A percentile compares a stretch with the other conserved stretches of the same genome.
Evolutionary conservation across 2,888 invertebrate species (phyloP).

Genomic region (Hipparchia semele): DNA sequence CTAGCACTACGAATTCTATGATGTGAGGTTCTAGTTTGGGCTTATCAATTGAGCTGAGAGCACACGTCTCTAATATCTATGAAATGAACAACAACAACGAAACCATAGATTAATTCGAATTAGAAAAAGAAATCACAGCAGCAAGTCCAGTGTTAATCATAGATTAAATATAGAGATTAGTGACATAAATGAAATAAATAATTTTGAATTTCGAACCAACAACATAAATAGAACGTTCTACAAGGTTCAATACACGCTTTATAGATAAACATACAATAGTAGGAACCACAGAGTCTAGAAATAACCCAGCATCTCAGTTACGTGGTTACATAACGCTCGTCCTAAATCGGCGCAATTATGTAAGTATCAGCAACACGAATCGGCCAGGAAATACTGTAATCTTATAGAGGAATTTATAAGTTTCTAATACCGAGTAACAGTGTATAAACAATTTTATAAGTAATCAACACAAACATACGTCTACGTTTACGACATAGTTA

Average conservation of each 20-base stretch:
- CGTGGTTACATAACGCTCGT: not conserved
- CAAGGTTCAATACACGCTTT: not conserved
- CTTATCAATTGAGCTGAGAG: no score
- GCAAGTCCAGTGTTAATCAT: no score
- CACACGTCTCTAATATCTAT: no score
- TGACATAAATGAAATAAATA: not conserved
- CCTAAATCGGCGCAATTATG: constrained; percentile 15
- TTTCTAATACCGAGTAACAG: constrained; percentile 1
- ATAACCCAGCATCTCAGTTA: constrained; percentile 10
- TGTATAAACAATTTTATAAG: not conserved
- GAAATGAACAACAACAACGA: no score
- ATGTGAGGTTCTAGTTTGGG: no score
- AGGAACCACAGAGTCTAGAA: not conserved
- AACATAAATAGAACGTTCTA: not conserved
- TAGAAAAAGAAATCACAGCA: no score
- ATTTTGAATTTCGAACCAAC: not conserved
- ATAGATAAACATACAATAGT: not conserved
- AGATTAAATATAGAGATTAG: no score
- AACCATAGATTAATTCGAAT: no score
- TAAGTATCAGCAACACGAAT: constrained; percentile 15
- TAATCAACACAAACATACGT: not conserved
- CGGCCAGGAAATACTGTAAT: constrained; percentile 8
- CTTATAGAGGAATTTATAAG: constrained; percentile 11
- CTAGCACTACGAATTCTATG: no score
- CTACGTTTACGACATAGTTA: not conserved